Base-by-base conservation (phyloP, 1,140 invertebrate genomes). In the Drepana arcuata region DNA sequence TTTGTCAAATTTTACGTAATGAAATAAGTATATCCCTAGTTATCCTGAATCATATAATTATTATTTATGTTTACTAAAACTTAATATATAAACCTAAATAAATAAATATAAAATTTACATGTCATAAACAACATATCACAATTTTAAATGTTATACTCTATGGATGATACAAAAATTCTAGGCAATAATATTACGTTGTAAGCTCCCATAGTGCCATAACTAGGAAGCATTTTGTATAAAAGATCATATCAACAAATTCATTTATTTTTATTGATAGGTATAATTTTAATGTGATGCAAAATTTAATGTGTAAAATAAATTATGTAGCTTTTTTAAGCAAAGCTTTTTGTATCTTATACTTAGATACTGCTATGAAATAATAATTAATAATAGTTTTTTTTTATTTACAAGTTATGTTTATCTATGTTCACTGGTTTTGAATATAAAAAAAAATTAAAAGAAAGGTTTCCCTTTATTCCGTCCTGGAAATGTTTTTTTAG, bases 91-190 rank as follows among this genome's bases (percentile, higher is more conserved):
- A n/a, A n/a, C n/a, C n/a, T n/a, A n/a, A n/a, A n/a, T n/a, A n/a
- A n/a, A n/a, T n/a, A n/a, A n/a, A n/a, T n/a, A n/a, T n/a, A n/a
- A n/a, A n/a, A n/a, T n/a, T n/a, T 49, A 62, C 59, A 66, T 63
- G 56, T 63, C 63, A 55, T 46, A 46, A n/a, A 11, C 41, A 40
- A 67, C 63, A 67, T 67, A 67, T 67, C 63, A 60, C 15, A 44
- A 16, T 41, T 39, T 38, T 45, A 51, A 33, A 18, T 41, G 39
- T 33, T 43, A 41, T 35, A 48, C n/a, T n/a, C n/a, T n/a, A n/a
- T n/a, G n/a, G n/a, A n/a, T n/a, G n/a, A n/a, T n/a, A n/a, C n/a
- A n/a, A n/a, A n/a, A n/a, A n/a, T n/a, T n/a, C n/a, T n/a, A n/a
- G n/a, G n/a, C n/a, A n/a, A n/a, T n/a, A n/a, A n/a, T n/a, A n/a